Evolutionary conservation across 2,797 vertebrate genomes (phyloP).

Genomic region (Lagodon rhomboides): DNA sequence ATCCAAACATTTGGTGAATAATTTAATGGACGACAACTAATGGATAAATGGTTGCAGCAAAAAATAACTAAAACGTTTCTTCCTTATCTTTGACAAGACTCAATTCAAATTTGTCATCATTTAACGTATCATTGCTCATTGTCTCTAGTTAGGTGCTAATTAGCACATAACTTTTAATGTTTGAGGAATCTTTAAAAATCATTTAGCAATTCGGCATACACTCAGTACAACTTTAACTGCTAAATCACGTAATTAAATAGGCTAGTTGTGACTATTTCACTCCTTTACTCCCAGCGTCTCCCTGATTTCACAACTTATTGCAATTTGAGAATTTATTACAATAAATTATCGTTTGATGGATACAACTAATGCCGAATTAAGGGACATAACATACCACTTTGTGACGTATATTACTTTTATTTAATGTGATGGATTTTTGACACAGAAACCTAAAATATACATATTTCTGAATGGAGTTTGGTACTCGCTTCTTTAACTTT

Average conservation of each 20-base stretch:
- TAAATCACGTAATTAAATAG: too few species aligned
- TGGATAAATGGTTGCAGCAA: too few species aligned
- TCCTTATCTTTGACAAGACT: neutral
- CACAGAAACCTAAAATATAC: neutral
- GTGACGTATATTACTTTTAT: accelerated
- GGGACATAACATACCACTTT: accelerated
- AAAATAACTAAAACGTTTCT: neutral
- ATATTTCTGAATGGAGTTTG: neutral
- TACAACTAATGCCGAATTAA: neutral
- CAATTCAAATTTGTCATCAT: neutral
- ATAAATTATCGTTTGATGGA: neutral
- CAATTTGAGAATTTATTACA: neutral
- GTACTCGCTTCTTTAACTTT: accelerated
- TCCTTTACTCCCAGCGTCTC: neutral
- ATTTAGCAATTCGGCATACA: neutral
- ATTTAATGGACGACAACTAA: too few species aligned
- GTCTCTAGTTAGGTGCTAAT: accelerated
- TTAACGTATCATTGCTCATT: neutral
- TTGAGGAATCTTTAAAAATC: accelerated
- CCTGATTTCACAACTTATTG: neutral
- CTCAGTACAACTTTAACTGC: neutral
- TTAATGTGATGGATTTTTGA: accelerated
- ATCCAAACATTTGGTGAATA: neutral
- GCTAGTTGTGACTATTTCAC: too few species aligned
- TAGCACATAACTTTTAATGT: neutral